Percentiles rank a stretch among this genome's conserved stretches.
Evolutionary conservation across 2,888 invertebrate species (phyloP).

Genomic region (Sphaerolaimus hirsutus): DNA sequence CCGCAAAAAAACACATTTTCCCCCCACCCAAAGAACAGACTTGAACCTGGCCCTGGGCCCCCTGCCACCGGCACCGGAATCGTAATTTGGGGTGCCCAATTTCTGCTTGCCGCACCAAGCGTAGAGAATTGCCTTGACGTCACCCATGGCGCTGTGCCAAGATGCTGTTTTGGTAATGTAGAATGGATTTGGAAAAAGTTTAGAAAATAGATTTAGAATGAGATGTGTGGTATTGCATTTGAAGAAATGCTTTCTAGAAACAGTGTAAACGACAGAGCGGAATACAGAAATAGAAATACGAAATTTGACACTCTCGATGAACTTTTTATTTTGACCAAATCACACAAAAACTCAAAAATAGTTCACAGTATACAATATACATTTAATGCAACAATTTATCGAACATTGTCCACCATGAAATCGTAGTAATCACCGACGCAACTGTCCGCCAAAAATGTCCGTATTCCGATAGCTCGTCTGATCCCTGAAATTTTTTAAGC

Average conservation of each 20-base stretch:
- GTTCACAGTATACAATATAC: not conserved
- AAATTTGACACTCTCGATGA: not conserved
- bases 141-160: no score
- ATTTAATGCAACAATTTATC: not conserved
- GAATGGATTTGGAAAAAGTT: no score
- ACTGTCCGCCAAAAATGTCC: conserved; percentile 22
- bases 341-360: not conserved
- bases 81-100: conserved; percentile 45
- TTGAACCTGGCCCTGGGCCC: conserved; percentile 7
- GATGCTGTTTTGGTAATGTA: not conserved
- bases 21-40: no score
- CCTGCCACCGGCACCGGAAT: conserved; percentile 23
- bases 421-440: no score
- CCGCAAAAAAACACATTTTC: no score
- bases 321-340: not conserved
- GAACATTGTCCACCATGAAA: not conserved
- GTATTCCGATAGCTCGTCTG: conserved; percentile 32
- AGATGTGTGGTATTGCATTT: no score
- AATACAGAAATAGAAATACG: no score
- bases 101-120: conserved; percentile 62
- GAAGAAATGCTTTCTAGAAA: no score
- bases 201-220: no score
- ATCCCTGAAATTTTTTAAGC: conserved; percentile 24
- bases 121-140: conserved; percentile 65
- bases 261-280: no score